phyloP scores from a whole-genome alignment of 1,140 invertebrate species.

The Heliconius hermathena region DNA sequence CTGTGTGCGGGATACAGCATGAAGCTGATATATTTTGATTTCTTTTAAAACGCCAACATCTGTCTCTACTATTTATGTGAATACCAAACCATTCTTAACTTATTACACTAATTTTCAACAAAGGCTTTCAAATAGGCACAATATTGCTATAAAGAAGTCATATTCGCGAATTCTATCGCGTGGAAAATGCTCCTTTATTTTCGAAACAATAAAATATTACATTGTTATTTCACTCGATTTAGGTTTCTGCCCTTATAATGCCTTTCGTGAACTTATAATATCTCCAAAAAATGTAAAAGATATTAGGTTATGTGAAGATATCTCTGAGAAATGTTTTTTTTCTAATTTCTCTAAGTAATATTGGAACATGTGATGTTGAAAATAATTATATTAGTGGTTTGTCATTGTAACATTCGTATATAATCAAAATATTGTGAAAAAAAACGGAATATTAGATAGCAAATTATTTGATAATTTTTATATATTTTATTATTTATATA shows the following conservation, averaged over 20 bases:
- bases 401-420: not conserved
- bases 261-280: slow-evolving; percentile 1
- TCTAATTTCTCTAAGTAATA: not conserved
- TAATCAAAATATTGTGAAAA: too few relatives aligned
- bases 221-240: slow-evolving; percentile 14
- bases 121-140: not conserved
- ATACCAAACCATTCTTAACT: not conserved
- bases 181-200: slow-evolving; percentile 22
- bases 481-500: too few relatives aligned
- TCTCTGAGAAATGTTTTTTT: not conserved
- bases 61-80: not conserved
- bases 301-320: not conserved
- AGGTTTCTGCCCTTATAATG: not conserved
- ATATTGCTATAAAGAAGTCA: slow-evolving; percentile 19
- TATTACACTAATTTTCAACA: not conserved
- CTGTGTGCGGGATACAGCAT: too few relatives aligned
- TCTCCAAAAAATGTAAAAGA: not conserved
- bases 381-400: not conserved
- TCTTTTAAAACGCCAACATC: not conserved
- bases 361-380: not conserved
- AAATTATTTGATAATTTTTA: too few relatives aligned
- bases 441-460: not conserved
- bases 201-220: slow-evolving; percentile 23
- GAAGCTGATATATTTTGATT: too few relatives aligned
- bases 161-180: slow-evolving; percentile 21